Percentiles rank a stretch among this genome's conserved stretches.
These are phyloP conservation scores for Clarias pachynema DNA, from an alignment of 2,797 vertebrate genomes.

Conservation along the genomic window DNA sequence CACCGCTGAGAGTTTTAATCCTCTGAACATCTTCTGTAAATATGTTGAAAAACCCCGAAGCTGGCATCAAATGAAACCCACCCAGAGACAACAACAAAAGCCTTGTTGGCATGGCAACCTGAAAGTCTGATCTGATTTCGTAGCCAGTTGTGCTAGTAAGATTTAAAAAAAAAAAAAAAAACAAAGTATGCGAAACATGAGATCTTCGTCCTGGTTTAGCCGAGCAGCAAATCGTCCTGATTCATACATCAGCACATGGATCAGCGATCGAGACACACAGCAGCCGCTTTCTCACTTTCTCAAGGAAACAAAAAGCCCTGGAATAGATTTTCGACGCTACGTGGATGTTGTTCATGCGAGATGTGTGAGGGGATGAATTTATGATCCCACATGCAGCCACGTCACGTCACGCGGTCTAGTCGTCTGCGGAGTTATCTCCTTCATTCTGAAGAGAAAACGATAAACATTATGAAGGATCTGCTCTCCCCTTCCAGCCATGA, in stretches of 20 bases:
- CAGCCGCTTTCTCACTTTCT: constrained; percentile 8
- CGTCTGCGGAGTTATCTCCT: neutral
- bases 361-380: constrained; percentile 27
- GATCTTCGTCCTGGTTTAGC: constrained; percentile 18
- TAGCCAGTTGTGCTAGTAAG: constrained; percentile 62
- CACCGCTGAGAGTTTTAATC: constrained; percentile 52
- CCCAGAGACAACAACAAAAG: constrained; percentile 60
- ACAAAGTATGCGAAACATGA: constrained; percentile 33
- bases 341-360: constrained; percentile 15
- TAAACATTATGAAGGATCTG: constrained; percentile 18
- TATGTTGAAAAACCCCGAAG: constrained; percentile 54
- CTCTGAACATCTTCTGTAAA: constrained; percentile 58
- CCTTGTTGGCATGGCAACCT: constrained; percentile 59
- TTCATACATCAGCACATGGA: constrained; percentile 23
- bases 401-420: neutral
- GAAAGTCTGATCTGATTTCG: constrained; percentile 67
- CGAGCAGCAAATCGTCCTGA: constrained; percentile 8
- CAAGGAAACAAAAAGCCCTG: constrained; percentile 11
- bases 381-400: constrained; percentile 20
- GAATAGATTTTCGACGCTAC: constrained; percentile 6
- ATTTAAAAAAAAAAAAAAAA: neutral
- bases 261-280: constrained; percentile 21
- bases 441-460: constrained; percentile 29
- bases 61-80: constrained; percentile 59
- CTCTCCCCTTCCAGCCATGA: constrained; percentile 41